Evolutionary conservation across 2,888 invertebrate genomes (phyloP), one percentile per base, ranked within the genome.

Genomic region (Heliconius erato): DNA sequence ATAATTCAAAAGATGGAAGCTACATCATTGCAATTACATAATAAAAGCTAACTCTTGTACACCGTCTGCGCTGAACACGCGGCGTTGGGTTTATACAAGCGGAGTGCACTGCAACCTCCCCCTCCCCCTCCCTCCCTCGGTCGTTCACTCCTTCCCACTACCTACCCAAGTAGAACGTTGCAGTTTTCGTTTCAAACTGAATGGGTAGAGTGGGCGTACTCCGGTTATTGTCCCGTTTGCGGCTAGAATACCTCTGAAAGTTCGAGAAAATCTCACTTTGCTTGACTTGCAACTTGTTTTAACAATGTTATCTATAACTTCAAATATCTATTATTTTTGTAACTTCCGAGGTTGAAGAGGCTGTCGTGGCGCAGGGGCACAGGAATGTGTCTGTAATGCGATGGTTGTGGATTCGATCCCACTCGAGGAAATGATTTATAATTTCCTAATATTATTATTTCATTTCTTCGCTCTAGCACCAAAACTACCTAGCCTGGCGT

Each of bases 11-110:
- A 82, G 54, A 69, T 65, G 26, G 49, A 23, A 74, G 35, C 80
- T 85, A 85, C 80, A 84, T 76, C 83, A 83, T 83, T 83, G 68
- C 65, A 74, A 79, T 82, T 82, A 76, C 71, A 78, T 81, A 82
- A 86, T 85, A 85, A 81, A 85, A 86, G 86, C 86, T 86, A 87
- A 86, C 87, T 86, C 86, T 84, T 87, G 88, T 87, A 80, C 74
- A 79, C 59, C 80, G 86, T 89, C 86, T 87, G 87, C 81, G 79
- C 85, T 88, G 89, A 87, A 88, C 86, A 86, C 84, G 84, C 88
- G 91, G 93, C 91, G 90, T 90, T 91, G 90, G 71, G 91, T 91
- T 94, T 92, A 92, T 92, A 92, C 92, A 92, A 91, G 90, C 89
- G 89, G 91, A 82, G 89, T 91, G 91, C 91, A 91, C 90, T 86